phyloP scores from a whole-genome alignment of 2,113 vertebrate species.

The Scatophagus argus region DNA sequence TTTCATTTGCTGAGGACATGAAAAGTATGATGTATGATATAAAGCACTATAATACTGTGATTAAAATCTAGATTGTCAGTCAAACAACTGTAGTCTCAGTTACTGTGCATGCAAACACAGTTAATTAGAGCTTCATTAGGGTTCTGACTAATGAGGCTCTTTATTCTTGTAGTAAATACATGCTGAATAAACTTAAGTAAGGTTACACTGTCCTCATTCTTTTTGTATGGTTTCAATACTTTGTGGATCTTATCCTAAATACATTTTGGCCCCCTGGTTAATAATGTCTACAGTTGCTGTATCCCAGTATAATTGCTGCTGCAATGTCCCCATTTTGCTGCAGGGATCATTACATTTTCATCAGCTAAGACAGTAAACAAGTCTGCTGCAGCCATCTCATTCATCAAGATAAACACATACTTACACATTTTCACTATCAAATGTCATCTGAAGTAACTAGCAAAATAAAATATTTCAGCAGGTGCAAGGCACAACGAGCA shows the following conservation, averaged over 20 bases:
- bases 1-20: constrained; percentile 22
- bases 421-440: constrained; percentile 32
- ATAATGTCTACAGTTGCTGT: constrained; percentile 42
- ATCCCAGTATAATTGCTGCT: constrained; percentile 51
- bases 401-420: constrained; percentile 51
- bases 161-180: constrained; percentile 40
- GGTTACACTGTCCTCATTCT: constrained; percentile 34
- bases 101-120: constrained; percentile 23
- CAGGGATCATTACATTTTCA: constrained; percentile 68
- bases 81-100: constrained; percentile 24
- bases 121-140: constrained; percentile 47
- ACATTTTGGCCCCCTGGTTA: constrained; percentile 29
- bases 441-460: constrained; percentile 44
- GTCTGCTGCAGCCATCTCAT: constrained; percentile 32
- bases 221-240: constrained; percentile 12
- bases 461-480: constrained; percentile 49
- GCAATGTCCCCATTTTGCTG: constrained; percentile 58
- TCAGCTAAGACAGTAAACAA: constrained; percentile 69
- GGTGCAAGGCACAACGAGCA: constrained; percentile 20
- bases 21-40: constrained; percentile 27
- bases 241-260: constrained; percentile 28
- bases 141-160: constrained; percentile 47
- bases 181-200: constrained; percentile 32
- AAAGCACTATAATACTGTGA: background rate
- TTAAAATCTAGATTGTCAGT: constrained; percentile 34